These are phyloP conservation scores for Pedetes capensis DNA, from an alignment of 2,113 vertebrate genomes.

Conservation along the genomic window DNA sequence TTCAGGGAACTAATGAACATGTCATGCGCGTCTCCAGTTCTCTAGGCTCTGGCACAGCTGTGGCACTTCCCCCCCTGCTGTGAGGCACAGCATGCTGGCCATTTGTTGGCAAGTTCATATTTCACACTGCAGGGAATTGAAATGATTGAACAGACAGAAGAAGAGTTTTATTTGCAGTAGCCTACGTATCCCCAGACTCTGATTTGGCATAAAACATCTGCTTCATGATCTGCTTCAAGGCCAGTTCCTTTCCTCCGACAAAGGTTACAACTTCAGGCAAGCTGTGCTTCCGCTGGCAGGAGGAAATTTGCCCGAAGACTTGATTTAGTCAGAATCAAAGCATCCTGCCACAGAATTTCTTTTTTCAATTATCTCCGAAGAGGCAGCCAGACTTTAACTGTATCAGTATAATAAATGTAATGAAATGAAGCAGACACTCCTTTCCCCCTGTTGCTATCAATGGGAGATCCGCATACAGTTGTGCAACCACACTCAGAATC, in stretches of 20 bases:
- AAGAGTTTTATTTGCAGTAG: slow-evolving; percentile 84
- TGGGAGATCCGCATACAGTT: neutral
- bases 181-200: slow-evolving; percentile 82
- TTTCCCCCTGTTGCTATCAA: neutral
- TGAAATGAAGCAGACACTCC: slow-evolving; percentile 54
- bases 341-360: slow-evolving; percentile 78
- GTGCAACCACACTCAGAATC: neutral
- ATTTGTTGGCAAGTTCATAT: slow-evolving; percentile 87
- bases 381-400: slow-evolving; percentile 72
- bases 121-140: slow-evolving; percentile 85
- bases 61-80: slow-evolving; percentile 78
- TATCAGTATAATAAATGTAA: slow-evolving; percentile 72
- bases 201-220: slow-evolving; percentile 91
- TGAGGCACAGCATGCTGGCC: slow-evolving; percentile 71
- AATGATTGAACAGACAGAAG: slow-evolving; percentile 84
- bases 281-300: slow-evolving; percentile 78
- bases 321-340: slow-evolving; percentile 84
- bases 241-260: slow-evolving; percentile 80
- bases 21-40: slow-evolving; percentile 72
- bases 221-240: slow-evolving; percentile 88
- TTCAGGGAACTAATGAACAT: slow-evolving; percentile 79
- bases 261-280: slow-evolving; percentile 86
- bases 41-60: slow-evolving; percentile 78
- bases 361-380: slow-evolving; percentile 81
- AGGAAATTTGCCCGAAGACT: slow-evolving; percentile 80